Evolutionary conservation across 37 sponge, comb jelly and placozoan genomes (phyloP), one percentile per base, ranked within the genome.

Genomic region (Axinella damicornis): DNA sequence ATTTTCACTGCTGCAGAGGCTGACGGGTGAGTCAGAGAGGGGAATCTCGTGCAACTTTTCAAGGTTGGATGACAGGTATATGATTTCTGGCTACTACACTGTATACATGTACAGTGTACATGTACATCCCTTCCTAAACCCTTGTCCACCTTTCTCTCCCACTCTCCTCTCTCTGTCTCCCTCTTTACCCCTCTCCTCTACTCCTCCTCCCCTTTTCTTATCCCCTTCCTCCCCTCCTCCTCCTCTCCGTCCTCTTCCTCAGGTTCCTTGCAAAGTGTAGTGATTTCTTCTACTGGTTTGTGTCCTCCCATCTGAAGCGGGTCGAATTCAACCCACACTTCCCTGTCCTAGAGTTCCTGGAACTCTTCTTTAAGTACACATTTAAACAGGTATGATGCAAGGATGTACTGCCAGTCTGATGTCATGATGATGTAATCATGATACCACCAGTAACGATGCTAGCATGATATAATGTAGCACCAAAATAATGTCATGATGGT

Each of bases 181-280:
- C 5, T 54, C 55, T 46, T 25, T 40, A 4, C 46, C 46, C 9
- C 46, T 46, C 46, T 9, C 46, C 9, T 9, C 9, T 9, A 4
- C 9, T 9, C 46, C 46, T 46, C 46, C 9, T 9, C 46, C 9
- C 46, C 46, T 9, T 46, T 9, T 46, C 46, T 9, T 46, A 4
- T 9, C 46, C 9, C 46, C 9, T 9, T 9, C 46, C 46, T 9
- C 9, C 46, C 46, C 9, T 9, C 46, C 46, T 46, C 46, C 9
- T 9, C 46, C 9, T 12, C 9, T 28, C n/a, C 36, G 16, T 2
- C 18, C 28, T 30, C 55, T 31, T 33, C 19, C 78, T 21, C 57
- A 92, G 92, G 70, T 91, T 84, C 40, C 73, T 94, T 19, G 91
- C 76, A 1, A 94, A 91, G 82, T 94, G 95, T 76, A 85, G 72